Base-by-base conservation (phyloP, 2,797 vertebrate species). In the Neosilurus hyrtlii region DNA sequence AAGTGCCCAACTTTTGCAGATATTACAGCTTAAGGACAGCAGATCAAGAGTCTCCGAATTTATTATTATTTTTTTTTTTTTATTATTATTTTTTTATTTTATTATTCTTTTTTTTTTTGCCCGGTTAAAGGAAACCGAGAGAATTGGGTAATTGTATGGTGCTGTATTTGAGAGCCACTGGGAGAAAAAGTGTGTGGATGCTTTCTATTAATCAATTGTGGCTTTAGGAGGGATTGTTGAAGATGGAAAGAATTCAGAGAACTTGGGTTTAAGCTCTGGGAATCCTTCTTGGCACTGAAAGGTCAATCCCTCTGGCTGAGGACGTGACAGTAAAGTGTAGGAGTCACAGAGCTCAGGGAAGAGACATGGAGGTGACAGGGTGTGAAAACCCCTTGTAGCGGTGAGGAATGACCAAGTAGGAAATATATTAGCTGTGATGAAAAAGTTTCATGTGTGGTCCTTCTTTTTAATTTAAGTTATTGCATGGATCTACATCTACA, bases 231-330 rank as follows among this genome's bases (percentile, higher is more conserved):
- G 59, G 37, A 51, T 78, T 63, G 37, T 63, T 18, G 22, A 26
- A 51, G 79, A 80, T 59, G 35, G 54, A 71, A 80, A 80, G 79
- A 61, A 70, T 70, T 70, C 54, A 10, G 79, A 68, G 20, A 68
- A 57, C 52, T 57, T 57, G 52, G 16, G 52, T 57, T 9, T 22
- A 43, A 61, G 66, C 79, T 35, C 24, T 54, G 52, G 22, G 24
- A 67, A 65, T 35, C 35, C 52, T 54, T 52, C 16, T 65, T 59
- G 52, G 63, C 63, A 54, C 62, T 35, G 26, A 67, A 56, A 79
- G 77, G 62, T 35, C 74, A 11, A 56, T 56, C 12, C 14, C 9
- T 59, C 54, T 59, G 10, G 22, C 59, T 78, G 37, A 63, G 49
- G 59, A 78, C 15, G 37, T 63, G 74, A 76, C 37, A 63, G 75